Percentiles rank a stretch among this genome's conserved stretches.
Conservation (phyloP, 2,888 invertebrate species). For the Monochamus alternatus region DNA sequence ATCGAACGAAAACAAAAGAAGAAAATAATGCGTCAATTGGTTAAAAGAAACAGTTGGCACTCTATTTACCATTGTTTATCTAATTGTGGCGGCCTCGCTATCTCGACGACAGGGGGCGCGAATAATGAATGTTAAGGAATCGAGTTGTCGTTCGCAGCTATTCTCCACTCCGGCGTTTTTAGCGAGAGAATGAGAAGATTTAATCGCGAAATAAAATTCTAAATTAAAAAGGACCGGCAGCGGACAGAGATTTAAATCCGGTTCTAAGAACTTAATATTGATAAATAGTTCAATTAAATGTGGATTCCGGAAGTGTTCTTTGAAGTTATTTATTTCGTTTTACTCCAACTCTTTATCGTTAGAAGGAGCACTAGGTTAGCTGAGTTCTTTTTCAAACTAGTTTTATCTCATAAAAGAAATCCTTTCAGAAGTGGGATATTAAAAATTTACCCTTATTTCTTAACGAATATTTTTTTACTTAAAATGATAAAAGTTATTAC, state of each 20-base stretch:
- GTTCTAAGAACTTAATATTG: constrained; percentile 18
- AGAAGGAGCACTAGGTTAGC: neutral
- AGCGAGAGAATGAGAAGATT: constrained; percentile 6
- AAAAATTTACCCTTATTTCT: no score
- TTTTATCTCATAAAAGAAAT: no score
- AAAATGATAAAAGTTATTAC: no score
- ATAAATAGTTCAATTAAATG: constrained; percentile 28
- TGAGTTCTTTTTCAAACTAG: neutral
- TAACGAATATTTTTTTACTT: no score
- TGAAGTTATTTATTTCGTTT: constrained; percentile 19
- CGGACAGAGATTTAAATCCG: constrained; percentile 10
- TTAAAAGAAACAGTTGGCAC: constrained; percentile 57
- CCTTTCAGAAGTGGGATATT: no score
- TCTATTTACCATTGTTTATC: constrained; percentile 55
- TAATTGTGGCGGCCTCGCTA: constrained; percentile 49
- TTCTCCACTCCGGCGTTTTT: constrained; percentile 18
- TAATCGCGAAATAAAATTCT: constrained; percentile 23
- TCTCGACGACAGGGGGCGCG: constrained; percentile 19
- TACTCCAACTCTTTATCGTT: neutral
- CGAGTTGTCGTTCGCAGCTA: constrained; percentile 42
- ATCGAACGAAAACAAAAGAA: constrained; percentile 47
- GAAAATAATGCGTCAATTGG: constrained; percentile 56
- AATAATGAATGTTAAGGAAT: constrained; percentile 41
- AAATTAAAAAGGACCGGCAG: constrained; percentile 20
- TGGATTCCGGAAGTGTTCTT: constrained; percentile 10